These are phyloP conservation scores for Sturnira hondurensis DNA, from an alignment of 2,113 vertebrate species.

Conservation along the genomic window DNA sequence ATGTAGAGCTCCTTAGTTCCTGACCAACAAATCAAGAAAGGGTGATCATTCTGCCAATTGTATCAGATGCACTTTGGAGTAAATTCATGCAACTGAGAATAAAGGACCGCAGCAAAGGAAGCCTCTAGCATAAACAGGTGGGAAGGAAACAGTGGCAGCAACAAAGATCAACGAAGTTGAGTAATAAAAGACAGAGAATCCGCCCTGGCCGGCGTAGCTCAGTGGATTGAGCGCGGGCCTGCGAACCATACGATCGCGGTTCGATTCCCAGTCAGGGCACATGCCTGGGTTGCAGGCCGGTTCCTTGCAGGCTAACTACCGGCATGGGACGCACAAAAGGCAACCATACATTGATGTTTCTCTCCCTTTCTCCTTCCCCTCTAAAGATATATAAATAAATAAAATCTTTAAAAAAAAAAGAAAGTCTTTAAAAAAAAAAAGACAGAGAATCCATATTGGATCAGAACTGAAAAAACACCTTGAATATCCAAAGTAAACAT, in stretches of 20 bases:
- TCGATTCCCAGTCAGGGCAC: no score
- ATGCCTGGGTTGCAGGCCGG: no score
- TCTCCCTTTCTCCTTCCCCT: no score
- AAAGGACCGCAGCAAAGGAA: neutral
- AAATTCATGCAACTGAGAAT: neutral
- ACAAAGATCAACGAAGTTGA: neutral
- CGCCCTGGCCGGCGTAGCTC: no score
- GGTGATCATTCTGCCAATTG: neutral
- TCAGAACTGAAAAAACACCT: slow-evolving; percentile 8
- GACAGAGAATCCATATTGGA: neutral
- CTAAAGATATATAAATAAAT: no score
- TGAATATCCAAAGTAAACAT: neutral
- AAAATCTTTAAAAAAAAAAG: no score
- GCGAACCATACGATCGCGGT: no score
- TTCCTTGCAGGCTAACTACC: no score
- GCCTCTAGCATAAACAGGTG: neutral
- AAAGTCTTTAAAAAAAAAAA: no score
- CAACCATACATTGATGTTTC: no score
- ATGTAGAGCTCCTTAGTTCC: neutral
- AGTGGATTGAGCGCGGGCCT: no score
- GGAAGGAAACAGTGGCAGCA: neutral
- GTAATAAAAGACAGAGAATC: neutral
- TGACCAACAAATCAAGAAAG: neutral
- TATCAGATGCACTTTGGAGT: neutral
- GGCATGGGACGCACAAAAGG: no score